Evolutionary conservation across 2,888 invertebrate genomes (phyloP).

Genomic region (Byasa hedistus): DNA sequence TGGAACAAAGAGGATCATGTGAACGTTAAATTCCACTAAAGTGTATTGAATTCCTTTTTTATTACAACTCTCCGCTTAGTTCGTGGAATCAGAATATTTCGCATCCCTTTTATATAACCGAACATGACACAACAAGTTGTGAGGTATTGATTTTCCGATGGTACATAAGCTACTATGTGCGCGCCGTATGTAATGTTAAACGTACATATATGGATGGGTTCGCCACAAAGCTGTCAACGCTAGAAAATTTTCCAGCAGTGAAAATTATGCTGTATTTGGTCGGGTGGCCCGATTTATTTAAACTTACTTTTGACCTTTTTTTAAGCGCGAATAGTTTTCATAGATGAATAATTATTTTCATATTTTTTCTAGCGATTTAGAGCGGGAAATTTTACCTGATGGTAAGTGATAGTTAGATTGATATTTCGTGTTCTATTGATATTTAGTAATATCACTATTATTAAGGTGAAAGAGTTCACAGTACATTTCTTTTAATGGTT

Average conservation of each 20-base stretch:
- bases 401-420: no score
- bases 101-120: slow-evolving; percentile 40
- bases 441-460: no score
- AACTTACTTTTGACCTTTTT: slow-evolving; percentile 26
- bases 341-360: slow-evolving; percentile 7
- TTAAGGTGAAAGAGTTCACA: no score
- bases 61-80: not conserved
- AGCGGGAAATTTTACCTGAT: no score
- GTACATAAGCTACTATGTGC: slow-evolving; percentile 41
- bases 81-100: slow-evolving; percentile 25
- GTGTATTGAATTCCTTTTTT: slow-evolving; percentile 3
- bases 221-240: slow-evolving; percentile 37
- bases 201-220: slow-evolving; percentile 32
- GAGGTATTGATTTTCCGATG: slow-evolving; percentile 49
- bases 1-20: not conserved
- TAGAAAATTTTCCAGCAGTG: slow-evolving; percentile 41
- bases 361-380: not conserved
- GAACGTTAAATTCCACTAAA: not conserved
- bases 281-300: slow-evolving; percentile 20
- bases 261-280: slow-evolving; percentile 36
- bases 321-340: slow-evolving; percentile 1
- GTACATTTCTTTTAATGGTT: no score
- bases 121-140: slow-evolving; percentile 45
- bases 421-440: no score
- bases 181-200: slow-evolving; percentile 33